These are phyloP conservation scores for Tautogolabrus adspersus DNA, from an alignment of 2,113 vertebrate species.

Conservation along the genomic window DNA sequence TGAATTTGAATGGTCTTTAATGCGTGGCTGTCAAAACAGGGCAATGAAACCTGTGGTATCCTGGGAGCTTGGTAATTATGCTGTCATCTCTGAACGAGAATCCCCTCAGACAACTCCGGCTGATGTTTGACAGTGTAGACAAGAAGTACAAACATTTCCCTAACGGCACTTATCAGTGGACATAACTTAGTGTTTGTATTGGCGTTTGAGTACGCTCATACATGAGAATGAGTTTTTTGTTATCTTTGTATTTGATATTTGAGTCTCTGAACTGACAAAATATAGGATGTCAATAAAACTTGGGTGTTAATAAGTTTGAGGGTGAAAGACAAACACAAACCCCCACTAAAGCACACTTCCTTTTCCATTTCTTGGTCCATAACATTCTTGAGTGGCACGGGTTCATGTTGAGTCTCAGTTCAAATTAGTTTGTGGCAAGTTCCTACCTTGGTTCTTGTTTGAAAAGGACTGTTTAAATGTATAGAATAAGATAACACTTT, in stretches of 20 bases:
- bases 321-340: neutral
- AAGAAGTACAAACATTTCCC: conserved; percentile 12
- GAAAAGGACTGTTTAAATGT: too few species aligned
- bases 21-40: conserved; percentile 16
- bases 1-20: neutral
- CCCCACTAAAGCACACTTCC: too few species aligned
- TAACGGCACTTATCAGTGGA: neutral
- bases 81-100: conserved; percentile 39
- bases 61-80: conserved; percentile 42
- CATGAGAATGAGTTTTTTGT: neutral
- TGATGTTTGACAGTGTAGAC: conserved; percentile 23
- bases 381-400: too few species aligned
- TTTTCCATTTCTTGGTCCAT: too few species aligned
- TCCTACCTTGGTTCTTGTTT: too few species aligned
- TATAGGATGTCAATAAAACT: neutral
- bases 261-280: neutral
- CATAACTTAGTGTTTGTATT: neutral
- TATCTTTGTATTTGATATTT: neutral
- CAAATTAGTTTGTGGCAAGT: too few species aligned
- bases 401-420: too few species aligned
- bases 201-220: neutral
- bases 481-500: too few species aligned
- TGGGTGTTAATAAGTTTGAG: neutral
- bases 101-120: conserved; percentile 7
- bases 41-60: conserved; percentile 28